Evolutionary conservation across 2,797 vertebrate species (phyloP).

Genomic region (Coccyzus lansbergi): DNA sequence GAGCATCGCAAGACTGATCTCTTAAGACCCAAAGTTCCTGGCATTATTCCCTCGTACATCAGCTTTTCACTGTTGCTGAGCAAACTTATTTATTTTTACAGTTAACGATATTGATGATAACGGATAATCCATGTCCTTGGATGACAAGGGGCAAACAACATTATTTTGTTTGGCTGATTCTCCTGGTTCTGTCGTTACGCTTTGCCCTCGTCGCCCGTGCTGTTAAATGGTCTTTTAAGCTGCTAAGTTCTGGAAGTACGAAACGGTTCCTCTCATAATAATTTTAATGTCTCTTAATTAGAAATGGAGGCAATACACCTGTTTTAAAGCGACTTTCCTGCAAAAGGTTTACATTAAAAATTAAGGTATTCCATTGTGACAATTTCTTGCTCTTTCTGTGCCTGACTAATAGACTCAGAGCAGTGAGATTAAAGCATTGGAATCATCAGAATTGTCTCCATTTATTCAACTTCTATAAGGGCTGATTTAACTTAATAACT

Average conservation of each 20-base stretch:
- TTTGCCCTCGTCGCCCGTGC: fast-evolving
- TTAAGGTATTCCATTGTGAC: not conserved
- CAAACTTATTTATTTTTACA: not conserved
- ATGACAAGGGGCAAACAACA: not conserved
- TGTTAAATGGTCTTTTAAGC: not conserved
- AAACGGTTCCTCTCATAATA: not conserved
- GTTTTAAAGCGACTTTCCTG: not conserved
- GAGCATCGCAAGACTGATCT: not conserved
- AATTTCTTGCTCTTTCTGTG: not conserved
- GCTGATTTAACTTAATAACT: constrained; percentile 16
- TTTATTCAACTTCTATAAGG: constrained; percentile 30
- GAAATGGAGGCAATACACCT: not conserved
- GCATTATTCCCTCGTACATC: not conserved
- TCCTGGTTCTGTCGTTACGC: not conserved
- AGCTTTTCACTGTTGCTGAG: not conserved
- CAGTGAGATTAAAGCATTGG: not conserved
- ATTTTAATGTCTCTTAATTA: not conserved
- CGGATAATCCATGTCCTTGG: not conserved
- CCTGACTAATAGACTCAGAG: not conserved
- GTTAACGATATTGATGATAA: not conserved
- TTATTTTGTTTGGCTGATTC: not conserved
- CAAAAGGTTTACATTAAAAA: not conserved
- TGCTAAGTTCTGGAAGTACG: not conserved
- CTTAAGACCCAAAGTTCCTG: not conserved
- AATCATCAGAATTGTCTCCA: not conserved